Conservation (phyloP, 2,797 vertebrate species). For the Monodelphis domestica region DNA sequence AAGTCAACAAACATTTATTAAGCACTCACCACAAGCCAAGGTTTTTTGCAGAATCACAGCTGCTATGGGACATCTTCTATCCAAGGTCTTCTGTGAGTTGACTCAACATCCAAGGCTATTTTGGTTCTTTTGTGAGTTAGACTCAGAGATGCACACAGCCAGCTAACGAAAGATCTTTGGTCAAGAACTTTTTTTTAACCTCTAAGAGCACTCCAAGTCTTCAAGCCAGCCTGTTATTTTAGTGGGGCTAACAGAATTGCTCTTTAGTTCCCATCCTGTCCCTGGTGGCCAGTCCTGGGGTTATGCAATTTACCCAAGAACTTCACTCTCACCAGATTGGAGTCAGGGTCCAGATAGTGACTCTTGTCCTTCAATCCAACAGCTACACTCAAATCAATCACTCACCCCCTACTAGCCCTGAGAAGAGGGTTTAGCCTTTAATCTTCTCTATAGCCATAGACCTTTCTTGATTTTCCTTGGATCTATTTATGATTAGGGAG, state of each 20-base stretch:
- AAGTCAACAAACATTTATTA: not conserved
- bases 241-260: not conserved
- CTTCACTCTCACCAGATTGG: not conserved
- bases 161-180: not conserved
- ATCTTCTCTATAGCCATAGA: too few species aligned
- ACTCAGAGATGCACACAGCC: not conserved
- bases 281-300: too few species aligned
- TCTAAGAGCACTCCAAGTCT: not conserved
- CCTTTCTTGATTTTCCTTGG: not conserved
- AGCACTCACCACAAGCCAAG: not conserved
- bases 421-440: too few species aligned
- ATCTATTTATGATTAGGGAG: not conserved
- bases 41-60: not conserved
- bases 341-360: not conserved
- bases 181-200: not conserved
- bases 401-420: not conserved
- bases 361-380: not conserved
- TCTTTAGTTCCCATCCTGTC: not conserved
- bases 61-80: not conserved
- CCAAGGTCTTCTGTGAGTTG: not conserved
- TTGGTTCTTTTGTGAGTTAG: not conserved
- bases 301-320: too few species aligned
- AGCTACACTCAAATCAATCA: too few species aligned
- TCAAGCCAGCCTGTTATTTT: not conserved
- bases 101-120: not conserved